phyloP scores from a whole-genome alignment of 2,113 vertebrate genomes.

The western clawed frog (Xenopus tropicalis) region UCB_Xtro_10.0 CM004451.2:53846001-53846500 shows the following conservation, averaged over 20 bases:
- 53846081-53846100: too few relatives aligned
- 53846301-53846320: slow-evolving; percentile 53
- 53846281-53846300: slow-evolving; percentile 44
- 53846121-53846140: too few relatives aligned
- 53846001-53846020: too few relatives aligned
- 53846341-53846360: too few relatives aligned
- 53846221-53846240: slow-evolving; percentile 72
- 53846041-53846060: too few relatives aligned
- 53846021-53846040: too few relatives aligned
- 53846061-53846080: too few relatives aligned
- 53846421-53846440: neutral
- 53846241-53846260: slow-evolving; percentile 79
- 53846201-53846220: slow-evolving; percentile 67
- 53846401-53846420: too few relatives aligned
- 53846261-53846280: slow-evolving; percentile 71
- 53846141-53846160: too few relatives aligned
- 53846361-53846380: neutral
- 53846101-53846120: too few relatives aligned
- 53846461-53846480: slow-evolving; percentile 12
- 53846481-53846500: slow-evolving; percentile 14
- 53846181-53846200: too few relatives aligned
- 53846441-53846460: slow-evolving; percentile 6
- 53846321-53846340: neutral
- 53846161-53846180: too few relatives aligned
- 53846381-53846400: neutral